Percentiles rank a stretch among this genome's conserved stretches.
Conservation (phyloP, 2,113 vertebrate species). For the Tretioscincus oriximinensis region DNA sequence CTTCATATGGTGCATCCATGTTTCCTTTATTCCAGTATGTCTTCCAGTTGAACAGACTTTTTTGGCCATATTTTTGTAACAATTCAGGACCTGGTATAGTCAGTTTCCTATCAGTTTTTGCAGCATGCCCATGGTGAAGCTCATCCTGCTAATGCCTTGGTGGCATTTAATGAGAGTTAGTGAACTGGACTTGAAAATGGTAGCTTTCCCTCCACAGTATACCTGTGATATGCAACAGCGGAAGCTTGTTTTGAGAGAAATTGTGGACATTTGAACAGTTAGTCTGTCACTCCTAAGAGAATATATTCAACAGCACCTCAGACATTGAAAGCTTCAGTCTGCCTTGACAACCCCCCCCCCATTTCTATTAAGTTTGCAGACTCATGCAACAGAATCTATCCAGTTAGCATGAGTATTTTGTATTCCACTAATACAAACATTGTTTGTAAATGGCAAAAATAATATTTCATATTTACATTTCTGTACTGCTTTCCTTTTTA, state of each 20-base stretch:
- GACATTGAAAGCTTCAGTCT: background rate
- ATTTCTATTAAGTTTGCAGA: background rate
- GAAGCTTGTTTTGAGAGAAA: background rate
- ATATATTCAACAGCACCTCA: accelerated
- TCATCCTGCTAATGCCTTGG: background rate
- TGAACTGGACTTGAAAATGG: background rate
- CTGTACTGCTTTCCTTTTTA: no score
- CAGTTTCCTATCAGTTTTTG: background rate
- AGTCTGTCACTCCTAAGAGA: accelerated
- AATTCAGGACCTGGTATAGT: background rate
- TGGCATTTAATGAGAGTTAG: background rate
- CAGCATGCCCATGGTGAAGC: background rate
- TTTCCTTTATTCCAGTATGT: background rate
- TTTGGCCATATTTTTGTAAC: background rate
- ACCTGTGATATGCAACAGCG: background rate
- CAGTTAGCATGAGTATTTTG: background rate
- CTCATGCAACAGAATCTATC: background rate
- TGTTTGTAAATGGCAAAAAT: background rate
- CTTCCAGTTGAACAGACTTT: background rate
- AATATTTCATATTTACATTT: background rate
- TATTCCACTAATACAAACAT: background rate
- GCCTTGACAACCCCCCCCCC: background rate
- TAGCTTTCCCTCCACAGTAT: background rate
- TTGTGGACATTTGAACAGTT: background rate
- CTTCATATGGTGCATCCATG: background rate